Conservation (phyloP, 1,140 invertebrate species). For the Bombus confusus region DNA sequence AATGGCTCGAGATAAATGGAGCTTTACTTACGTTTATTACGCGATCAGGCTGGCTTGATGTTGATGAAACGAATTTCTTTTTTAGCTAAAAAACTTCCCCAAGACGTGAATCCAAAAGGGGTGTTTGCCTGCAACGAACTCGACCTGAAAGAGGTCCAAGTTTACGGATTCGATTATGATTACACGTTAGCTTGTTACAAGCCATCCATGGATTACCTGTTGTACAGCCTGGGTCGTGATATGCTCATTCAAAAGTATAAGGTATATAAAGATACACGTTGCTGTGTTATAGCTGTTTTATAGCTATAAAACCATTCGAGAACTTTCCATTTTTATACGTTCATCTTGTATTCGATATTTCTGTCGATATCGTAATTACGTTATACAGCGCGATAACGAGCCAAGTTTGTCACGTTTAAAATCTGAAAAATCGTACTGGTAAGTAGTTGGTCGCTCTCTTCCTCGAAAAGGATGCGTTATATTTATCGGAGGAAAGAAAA, state of each 20-base stretch:
- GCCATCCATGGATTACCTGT: conserved; percentile 92
- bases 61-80: not conserved
- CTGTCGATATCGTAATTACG: too few species aligned
- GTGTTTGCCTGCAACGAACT: conserved; percentile 99
- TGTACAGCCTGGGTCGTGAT: conserved; percentile 95
- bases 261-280: conserved; percentile 82
- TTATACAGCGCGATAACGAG: too few species aligned
- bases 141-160: conserved; percentile 94
- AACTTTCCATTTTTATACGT: too few species aligned
- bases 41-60: too few species aligned
- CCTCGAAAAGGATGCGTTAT: too few species aligned
- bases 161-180: conserved; percentile 99
- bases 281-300: accelerated
- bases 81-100: conserved; percentile 92
- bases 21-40: too few species aligned
- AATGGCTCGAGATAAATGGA: too few species aligned
- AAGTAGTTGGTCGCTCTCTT: too few species aligned
- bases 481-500: too few species aligned
- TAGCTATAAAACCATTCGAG: accelerated
- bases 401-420: too few species aligned
- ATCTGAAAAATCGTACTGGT: too few species aligned
- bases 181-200: conserved; percentile 99
- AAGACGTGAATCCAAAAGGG: conserved; percentile 91
- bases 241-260: conserved; percentile 94
- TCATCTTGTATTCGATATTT: too few species aligned